Evolutionary conservation across 2,797 vertebrate species (phyloP).

Genomic region (Rhinella marina): DNA sequence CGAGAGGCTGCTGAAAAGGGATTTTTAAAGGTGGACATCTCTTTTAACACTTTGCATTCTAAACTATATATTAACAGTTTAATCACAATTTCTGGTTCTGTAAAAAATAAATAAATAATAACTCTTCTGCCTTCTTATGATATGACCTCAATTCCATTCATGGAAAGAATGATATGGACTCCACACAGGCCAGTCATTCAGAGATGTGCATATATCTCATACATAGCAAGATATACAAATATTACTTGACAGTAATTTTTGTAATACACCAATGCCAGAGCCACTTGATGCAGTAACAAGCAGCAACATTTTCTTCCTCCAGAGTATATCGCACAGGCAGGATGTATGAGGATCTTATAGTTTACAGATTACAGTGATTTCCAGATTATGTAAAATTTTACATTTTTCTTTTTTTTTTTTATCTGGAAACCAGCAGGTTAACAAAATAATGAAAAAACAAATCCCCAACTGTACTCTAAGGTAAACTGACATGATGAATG

Average conservation of each 20-base stretch:
- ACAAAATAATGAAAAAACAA: not conserved
- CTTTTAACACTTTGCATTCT: not conserved
- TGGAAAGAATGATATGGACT: not conserved
- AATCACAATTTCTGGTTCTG: no score
- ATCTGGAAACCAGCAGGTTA: not conserved
- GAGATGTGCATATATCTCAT: not conserved
- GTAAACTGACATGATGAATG: conserved; percentile 41
- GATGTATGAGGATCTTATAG: not conserved
- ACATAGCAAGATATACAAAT: not conserved
- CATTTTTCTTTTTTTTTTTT: not conserved
- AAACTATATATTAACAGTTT: not conserved
- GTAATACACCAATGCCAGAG: no score
- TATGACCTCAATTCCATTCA: not conserved
- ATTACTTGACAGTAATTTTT: not conserved
- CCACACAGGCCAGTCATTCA: not conserved
- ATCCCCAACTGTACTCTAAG: not conserved
- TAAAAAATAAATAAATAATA: no score
- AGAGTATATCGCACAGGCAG: not conserved
- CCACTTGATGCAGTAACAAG: no score
- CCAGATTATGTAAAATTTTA: not conserved
- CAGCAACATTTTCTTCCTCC: not conserved
- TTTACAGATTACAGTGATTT: not conserved
- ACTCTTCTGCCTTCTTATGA: not conserved
- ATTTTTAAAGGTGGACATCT: no score
- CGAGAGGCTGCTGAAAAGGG: no score